phyloP scores from a whole-genome alignment of 2,113 vertebrate genomes.

The Camelus dromedarius region DNA sequence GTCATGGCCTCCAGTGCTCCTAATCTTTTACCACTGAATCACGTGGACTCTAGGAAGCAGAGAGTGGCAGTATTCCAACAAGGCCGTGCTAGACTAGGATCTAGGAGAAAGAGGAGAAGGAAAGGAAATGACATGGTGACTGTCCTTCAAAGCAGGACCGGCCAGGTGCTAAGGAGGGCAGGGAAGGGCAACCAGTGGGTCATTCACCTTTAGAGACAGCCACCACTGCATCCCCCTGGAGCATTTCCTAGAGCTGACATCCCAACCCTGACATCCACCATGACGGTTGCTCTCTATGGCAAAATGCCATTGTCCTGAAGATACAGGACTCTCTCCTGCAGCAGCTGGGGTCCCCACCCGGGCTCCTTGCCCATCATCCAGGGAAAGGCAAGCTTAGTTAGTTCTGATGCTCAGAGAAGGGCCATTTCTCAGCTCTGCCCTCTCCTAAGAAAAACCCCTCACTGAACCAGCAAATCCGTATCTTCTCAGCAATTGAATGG shows the following conservation, averaged over 20 bases:
- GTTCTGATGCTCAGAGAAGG: neutral
- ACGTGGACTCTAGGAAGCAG: neutral
- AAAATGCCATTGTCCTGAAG: neutral
- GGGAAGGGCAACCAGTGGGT: neutral
- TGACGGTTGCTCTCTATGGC: neutral
- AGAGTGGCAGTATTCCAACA: neutral
- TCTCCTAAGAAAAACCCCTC: neutral
- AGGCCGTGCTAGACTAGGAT: neutral
- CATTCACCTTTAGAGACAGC: neutral
- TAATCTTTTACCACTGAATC: neutral
- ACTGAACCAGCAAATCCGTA: conserved; percentile 80
- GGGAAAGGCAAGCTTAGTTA: neutral
- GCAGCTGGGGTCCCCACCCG: neutral
- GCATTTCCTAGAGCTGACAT: neutral
- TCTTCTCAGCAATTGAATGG: conserved; percentile 77
- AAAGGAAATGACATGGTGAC: neutral
- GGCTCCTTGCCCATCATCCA: neutral
- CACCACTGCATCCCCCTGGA: neutral
- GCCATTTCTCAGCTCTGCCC: neutral
- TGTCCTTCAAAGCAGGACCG: neutral
- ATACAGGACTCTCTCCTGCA: neutral
- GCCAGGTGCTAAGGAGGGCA: too few relatives aligned
- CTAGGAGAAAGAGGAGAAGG: neutral
- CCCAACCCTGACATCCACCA: neutral
- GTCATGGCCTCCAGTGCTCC: neutral